Percentiles rank a stretch among this genome's conserved stretches.
Conservation (phyloP, 2,888 invertebrate genomes). For the Leptothorax acervorum region DNA sequence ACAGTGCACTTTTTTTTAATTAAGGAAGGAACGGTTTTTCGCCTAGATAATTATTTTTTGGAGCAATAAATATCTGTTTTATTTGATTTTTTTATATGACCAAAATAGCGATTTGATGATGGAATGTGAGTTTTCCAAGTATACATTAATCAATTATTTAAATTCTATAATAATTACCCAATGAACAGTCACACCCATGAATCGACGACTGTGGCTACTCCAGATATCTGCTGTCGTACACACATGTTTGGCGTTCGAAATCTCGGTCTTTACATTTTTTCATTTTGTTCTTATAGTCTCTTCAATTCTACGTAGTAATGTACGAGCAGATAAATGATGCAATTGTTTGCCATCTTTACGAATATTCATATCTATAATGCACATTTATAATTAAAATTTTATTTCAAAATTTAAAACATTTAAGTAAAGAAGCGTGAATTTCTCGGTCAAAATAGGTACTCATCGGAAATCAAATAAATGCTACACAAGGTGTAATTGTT, state of each 20-base stretch:
- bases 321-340: conserved; percentile 21
- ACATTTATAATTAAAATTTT: neutral
- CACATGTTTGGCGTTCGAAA: neutral
- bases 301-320: conserved; percentile 3
- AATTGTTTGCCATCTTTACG: conserved; percentile 13
- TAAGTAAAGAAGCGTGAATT: neutral
- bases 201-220: conserved; percentile 18
- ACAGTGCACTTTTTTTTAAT: too few species aligned
- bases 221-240: conserved; percentile 33
- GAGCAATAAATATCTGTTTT: too few species aligned
- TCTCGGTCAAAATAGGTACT: neutral
- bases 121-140: too few species aligned
- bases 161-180: conserved; percentile 18
- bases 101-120: too few species aligned
- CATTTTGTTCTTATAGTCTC: neutral
- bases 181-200: conserved; percentile 29
- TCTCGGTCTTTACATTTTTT: neutral
- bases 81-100: too few species aligned
- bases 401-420: neutral
- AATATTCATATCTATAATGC: conserved; percentile 14
- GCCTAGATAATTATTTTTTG: too few species aligned
- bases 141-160: too few species aligned
- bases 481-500: neutral
- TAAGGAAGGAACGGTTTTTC: too few species aligned
- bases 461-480: neutral